phyloP scores from a whole-genome alignment of 2,113 vertebrate genomes.

The Tylochromis polylepis region DNA sequence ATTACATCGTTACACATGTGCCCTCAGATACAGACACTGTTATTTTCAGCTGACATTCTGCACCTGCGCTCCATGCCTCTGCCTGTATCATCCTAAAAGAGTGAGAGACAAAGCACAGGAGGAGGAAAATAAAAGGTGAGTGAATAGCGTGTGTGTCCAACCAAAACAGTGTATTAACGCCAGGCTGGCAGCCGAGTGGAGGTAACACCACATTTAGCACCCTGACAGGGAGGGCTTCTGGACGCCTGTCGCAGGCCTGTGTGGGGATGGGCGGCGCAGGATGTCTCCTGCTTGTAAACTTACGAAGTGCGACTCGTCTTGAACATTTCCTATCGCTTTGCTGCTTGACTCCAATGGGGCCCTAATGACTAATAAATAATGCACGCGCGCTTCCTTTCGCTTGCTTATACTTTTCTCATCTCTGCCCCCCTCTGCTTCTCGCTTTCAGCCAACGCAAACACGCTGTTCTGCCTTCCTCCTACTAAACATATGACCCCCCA shows the following conservation, averaged over 20 bases:
- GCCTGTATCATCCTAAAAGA: neutral
- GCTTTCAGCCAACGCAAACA: conserved; percentile 4
- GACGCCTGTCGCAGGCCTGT: neutral
- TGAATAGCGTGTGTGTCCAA: neutral
- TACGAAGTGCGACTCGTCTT: neutral
- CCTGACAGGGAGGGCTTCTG: neutral
- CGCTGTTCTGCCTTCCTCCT: conserved; percentile 10
- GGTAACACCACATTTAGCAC: neutral
- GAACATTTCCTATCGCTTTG: neutral
- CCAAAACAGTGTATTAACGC: neutral
- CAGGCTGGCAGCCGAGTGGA: neutral
- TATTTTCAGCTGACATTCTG: conserved; percentile 9
- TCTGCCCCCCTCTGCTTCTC: neutral
- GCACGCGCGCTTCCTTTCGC: neutral
- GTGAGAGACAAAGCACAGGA: neutral
- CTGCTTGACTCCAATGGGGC: neutral
- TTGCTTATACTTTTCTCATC: neutral
- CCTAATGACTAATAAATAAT: conserved; percentile 32
- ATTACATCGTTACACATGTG: neutral
- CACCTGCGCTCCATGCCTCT: conserved; percentile 19
- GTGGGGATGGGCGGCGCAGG: neutral
- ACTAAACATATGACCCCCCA: conserved; percentile 27
- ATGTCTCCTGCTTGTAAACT: neutral
- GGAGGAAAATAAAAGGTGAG: neutral
- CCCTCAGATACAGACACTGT: neutral